Evolutionary conservation across 2,113 vertebrate species (phyloP).

Genomic region (Thunnus thynnus): DNA sequence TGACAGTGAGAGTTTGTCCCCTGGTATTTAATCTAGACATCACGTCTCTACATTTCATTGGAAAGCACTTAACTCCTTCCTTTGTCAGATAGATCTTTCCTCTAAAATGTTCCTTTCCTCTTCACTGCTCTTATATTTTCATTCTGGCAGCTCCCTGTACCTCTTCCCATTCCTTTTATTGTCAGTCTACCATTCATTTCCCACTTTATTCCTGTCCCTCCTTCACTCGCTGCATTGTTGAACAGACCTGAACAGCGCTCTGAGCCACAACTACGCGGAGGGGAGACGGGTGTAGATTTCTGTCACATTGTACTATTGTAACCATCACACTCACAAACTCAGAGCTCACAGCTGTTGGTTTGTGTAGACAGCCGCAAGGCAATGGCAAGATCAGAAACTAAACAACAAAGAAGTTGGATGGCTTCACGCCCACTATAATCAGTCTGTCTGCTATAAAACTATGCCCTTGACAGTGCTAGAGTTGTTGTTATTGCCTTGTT

Average conservation of each 20-base stretch:
- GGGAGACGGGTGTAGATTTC: slow-evolving; percentile 41
- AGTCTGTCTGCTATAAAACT: slow-evolving; percentile 41
- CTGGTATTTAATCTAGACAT: slow-evolving; percentile 54
- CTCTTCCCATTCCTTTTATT: slow-evolving; percentile 43
- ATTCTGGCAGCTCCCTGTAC: slow-evolving; percentile 42
- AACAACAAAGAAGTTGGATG: slow-evolving; percentile 43
- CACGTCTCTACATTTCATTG: slow-evolving; percentile 23
- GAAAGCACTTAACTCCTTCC: slow-evolving; percentile 26
- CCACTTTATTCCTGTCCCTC: slow-evolving; percentile 44
- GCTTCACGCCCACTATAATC: slow-evolving; percentile 36
- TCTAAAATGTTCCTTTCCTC: slow-evolving; percentile 6
- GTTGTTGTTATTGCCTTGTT: slow-evolving; percentile 38
- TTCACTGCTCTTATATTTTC: slow-evolving; percentile 47
- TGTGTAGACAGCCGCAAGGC: slow-evolving; percentile 47
- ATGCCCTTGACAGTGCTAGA: slow-evolving; percentile 5
- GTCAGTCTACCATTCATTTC: slow-evolving; percentile 35
- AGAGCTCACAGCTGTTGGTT: slow-evolving; percentile 38
- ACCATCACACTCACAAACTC: slow-evolving; percentile 27
- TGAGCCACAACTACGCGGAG: slow-evolving; percentile 18
- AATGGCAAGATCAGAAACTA: slow-evolving; percentile 56
- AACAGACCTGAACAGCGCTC: slow-evolving; percentile 51
- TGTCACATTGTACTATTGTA: slow-evolving; percentile 36
- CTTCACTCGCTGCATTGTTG: slow-evolving; percentile 29
- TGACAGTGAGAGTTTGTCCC: background rate
- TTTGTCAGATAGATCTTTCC: background rate